Conservation (phyloP, 2,888 invertebrate species). For the Buathra laborator region DNA sequence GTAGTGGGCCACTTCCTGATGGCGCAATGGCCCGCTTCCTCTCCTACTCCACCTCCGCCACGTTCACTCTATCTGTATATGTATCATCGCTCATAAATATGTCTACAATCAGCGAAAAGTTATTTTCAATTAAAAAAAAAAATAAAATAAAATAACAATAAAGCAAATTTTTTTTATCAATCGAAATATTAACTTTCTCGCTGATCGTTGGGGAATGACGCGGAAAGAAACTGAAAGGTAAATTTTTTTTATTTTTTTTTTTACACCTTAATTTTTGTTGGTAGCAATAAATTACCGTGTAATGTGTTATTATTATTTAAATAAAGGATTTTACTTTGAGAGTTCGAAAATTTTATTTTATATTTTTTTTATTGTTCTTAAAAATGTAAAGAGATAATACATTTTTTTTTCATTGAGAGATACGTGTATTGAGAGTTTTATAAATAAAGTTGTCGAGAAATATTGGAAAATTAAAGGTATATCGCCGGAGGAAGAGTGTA, state of each 20-base stretch:
- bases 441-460: too few relatives aligned
- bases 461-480: too few relatives aligned
- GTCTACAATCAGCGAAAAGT: not conserved
- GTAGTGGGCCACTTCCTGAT: slow-evolving; percentile 82
- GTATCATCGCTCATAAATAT: not conserved
- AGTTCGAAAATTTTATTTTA: too few relatives aligned
- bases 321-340: not conserved
- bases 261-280: too few relatives aligned
- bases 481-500: too few relatives aligned
- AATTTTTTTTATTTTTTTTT: too few relatives aligned
- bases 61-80: slow-evolving; percentile 39
- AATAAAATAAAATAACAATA: not conserved
- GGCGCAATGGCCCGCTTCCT: slow-evolving; percentile 82
- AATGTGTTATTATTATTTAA: not conserved
- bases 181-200: too few relatives aligned
- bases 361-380: not conserved
- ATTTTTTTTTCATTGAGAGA: too few relatives aligned
- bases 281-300: not conserved
- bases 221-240: not conserved
- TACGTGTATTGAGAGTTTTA: too few relatives aligned
- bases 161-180: not conserved
- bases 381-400: too few relatives aligned
- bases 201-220: too few relatives aligned
- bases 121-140: not conserved
- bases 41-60: slow-evolving; percentile 71